phyloP scores from a whole-genome alignment of 2,113 vertebrate species.

The Hipposideros armiger region DNA sequence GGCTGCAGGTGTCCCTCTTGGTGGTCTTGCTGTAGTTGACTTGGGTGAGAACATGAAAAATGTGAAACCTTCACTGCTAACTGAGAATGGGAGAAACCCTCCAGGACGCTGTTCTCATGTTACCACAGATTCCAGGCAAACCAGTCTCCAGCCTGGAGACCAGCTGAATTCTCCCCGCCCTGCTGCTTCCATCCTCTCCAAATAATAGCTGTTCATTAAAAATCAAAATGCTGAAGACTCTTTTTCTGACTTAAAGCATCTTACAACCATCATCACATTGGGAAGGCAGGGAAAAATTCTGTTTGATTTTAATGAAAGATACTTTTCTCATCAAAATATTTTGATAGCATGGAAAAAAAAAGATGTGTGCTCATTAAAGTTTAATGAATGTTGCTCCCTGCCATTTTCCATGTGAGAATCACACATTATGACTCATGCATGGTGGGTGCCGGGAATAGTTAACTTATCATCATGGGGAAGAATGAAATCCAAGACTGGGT shows the following conservation, averaged over 20 bases:
- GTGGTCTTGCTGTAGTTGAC: background rate
- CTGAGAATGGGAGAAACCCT: background rate
- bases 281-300: conserved; percentile 60
- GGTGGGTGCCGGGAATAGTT: background rate
- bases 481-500: background rate
- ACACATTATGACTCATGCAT: background rate
- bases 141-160: background rate
- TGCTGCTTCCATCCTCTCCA: background rate
- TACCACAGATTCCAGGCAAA: background rate
- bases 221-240: conserved; percentile 27
- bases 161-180: no score
- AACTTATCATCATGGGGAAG: background rate
- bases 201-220: background rate
- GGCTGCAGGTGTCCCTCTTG: no score
- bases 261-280: conserved; percentile 49
- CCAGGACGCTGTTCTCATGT: fast-evolving
- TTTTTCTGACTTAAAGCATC: conserved; percentile 38
- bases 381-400: conserved; percentile 64
- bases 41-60: background rate
- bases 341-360: conserved; percentile 70
- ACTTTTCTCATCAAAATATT: conserved; percentile 79
- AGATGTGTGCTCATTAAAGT: conserved; percentile 72
- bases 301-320: conserved; percentile 75
- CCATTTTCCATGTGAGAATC: conserved; percentile 41
- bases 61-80: background rate